Base-by-base conservation (phyloP, 2,888 invertebrate species). In the Meiosimyza decipiens region DNA sequence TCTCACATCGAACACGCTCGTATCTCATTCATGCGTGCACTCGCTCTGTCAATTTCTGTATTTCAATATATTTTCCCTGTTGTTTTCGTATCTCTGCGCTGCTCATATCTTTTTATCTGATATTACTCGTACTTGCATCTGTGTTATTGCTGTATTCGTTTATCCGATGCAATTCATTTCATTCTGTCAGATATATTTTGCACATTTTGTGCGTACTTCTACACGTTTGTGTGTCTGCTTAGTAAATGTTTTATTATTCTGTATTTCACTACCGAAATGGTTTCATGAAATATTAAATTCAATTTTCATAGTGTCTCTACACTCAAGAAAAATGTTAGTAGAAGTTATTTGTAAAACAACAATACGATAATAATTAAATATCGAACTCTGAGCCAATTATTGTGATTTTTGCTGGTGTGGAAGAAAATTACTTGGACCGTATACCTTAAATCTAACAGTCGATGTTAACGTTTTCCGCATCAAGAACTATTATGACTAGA, bases 21-120 rank as follows among this genome's bases (percentile, higher is more conserved):
- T 55, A 55, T 54, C 54, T 55, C 55, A 13, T 16, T 28, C 68
- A 67, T 67, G 16, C 49, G 55, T n/a, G 18, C 54, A 67, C 33
- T 67, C 55, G 49, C 28, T 69, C 51, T 47, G n/a, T 12, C n/a
- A 78, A 77, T 79, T 73, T 77, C 80, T 80, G 78, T 82, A 77
- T 79, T 80, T 77, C 80, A 74, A 73, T 77, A 80, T 82, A 78
- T 80, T 80, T 79, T 79, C 78, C 78, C 80, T 80, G 78, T 81
- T 80, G 79, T 79, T 78, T 77, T 74, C 54, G 59, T 72, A 71
- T 68, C 71, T 72, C 74, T 72, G 51, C 22, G 22, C 47, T 80
- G 81, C 78, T 72, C 47, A 49, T 54, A 64, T 68, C 54, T 59
- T 50, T 63, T 49, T 40, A 52, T 66, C 28, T 16, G 63, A 51